Evolutionary conservation across 1,140 invertebrate species (phyloP).

Genomic region (Hestina assimilis): DNA sequence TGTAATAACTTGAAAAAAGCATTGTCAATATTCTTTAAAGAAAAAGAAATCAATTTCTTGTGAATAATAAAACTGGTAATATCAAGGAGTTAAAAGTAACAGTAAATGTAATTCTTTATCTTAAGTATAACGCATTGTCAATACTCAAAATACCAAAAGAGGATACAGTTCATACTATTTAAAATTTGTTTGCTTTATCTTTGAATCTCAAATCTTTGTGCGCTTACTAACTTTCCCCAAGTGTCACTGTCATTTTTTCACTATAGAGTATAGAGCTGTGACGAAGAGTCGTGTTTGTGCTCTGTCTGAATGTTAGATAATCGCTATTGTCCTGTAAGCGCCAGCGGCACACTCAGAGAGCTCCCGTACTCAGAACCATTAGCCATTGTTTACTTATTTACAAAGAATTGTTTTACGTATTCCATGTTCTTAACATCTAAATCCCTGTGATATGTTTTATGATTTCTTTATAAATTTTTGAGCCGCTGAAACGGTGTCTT

Average conservation of each 20-base stretch:
- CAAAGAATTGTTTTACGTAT: slow-evolving; percentile 38
- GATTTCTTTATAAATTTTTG: slow-evolving; percentile 27
- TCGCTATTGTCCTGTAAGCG: slow-evolving; percentile 53
- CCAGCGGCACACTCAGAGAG: slow-evolving; percentile 42
- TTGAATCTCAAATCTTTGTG: slow-evolving; percentile 39
- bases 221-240: slow-evolving; percentile 56
- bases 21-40: too few species aligned
- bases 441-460: slow-evolving; percentile 33
- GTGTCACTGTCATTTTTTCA: slow-evolving; percentile 43
- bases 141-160: slow-evolving; percentile 41
- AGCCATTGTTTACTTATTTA: slow-evolving; percentile 35
- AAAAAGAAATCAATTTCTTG: too few species aligned
- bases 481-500: slow-evolving; percentile 28
- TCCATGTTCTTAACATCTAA: slow-evolving; percentile 32
- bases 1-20: too few species aligned
- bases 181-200: slow-evolving; percentile 49
- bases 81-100: not conserved
- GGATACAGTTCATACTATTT: slow-evolving; percentile 49
- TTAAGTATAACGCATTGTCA: slow-evolving; percentile 21
- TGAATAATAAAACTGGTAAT: too few species aligned
- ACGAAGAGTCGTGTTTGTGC: slow-evolving; percentile 48
- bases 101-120: not conserved
- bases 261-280: slow-evolving; percentile 38
- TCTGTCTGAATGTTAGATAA: slow-evolving; percentile 53
- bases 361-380: slow-evolving; percentile 52